phyloP scores from a whole-genome alignment of 2,797 vertebrate species.

The Argentina silus region DNA sequence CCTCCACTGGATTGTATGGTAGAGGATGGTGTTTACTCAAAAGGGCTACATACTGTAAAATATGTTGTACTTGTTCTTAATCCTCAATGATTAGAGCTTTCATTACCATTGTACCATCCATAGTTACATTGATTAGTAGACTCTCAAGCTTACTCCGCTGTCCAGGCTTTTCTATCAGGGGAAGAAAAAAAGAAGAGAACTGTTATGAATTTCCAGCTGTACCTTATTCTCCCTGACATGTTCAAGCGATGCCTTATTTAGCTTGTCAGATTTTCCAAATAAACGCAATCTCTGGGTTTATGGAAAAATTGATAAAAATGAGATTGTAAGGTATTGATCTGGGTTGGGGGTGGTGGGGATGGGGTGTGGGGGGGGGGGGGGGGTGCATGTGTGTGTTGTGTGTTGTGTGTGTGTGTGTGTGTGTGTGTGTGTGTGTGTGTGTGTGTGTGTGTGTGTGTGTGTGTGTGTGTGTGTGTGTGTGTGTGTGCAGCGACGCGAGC shows the following conservation, averaged over 20 bases:
- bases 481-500: conserved; percentile 32
- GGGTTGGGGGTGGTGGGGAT: conserved; percentile 62
- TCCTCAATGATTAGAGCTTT: conserved; percentile 73
- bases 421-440: too few species aligned
- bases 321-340: conserved; percentile 99
- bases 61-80: conserved; percentile 67
- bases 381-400: conserved; percentile 20
- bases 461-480: neutral
- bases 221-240: conserved; percentile 71
- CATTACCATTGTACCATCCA: conserved; percentile 52
- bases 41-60: conserved; percentile 71
- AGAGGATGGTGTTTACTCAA: conserved; percentile 26
- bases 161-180: too few species aligned
- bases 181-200: too few species aligned
- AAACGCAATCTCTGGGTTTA: conserved; percentile 99
- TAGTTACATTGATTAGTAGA: conserved; percentile 74
- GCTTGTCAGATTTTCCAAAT: conserved; percentile 98
- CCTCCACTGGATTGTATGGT: too few species aligned
- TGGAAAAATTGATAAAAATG: conserved; percentile 99
- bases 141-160: conserved; percentile 40
- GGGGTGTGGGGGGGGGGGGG: neutral
- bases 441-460: too few species aligned
- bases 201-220: conserved; percentile 75
- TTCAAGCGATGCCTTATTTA: conserved; percentile 89
- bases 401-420: conserved; percentile 15